phyloP scores from a whole-genome alignment of 2,113 vertebrate species.

The Mormyrus lacerda region DNA sequence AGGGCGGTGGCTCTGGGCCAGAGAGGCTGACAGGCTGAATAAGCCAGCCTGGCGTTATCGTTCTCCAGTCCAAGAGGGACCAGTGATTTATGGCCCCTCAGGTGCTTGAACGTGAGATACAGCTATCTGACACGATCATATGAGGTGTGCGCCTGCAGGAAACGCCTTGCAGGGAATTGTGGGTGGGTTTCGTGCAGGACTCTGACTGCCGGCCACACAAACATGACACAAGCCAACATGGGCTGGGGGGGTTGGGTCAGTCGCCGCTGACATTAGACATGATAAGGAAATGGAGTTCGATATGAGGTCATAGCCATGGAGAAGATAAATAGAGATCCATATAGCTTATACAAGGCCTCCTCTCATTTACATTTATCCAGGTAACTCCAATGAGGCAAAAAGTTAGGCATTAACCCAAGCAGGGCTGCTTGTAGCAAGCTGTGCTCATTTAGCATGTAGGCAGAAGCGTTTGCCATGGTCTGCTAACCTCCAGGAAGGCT shows the following conservation, averaged over 20 bases:
- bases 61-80: slow-evolving; percentile 42
- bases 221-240: neutral
- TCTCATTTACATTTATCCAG: neutral
- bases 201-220: neutral
- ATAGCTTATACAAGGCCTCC: neutral
- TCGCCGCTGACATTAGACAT: slow-evolving; percentile 53
- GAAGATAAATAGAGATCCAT: slow-evolving; percentile 24
- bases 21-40: slow-evolving; percentile 30
- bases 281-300: slow-evolving; percentile 50
- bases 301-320: slow-evolving; percentile 45
- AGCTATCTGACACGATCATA: neutral
- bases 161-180: neutral
- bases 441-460: neutral
- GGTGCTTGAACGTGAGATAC: slow-evolving; percentile 20
- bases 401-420: neutral
- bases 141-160: neutral
- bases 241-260: neutral
- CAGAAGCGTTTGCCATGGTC: neutral
- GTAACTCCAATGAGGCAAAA: neutral
- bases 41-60: slow-evolving; percentile 49
- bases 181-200: neutral
- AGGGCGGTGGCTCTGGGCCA: neutral
- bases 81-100: slow-evolving; percentile 39
- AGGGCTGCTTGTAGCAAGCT: neutral
- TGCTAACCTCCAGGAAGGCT: slow-evolving; percentile 9